Evolutionary conservation across 1,140 invertebrate genomes (phyloP), one percentile per base, ranked within the genome.

Genomic region (Zaprionus tsacasi): DNA sequence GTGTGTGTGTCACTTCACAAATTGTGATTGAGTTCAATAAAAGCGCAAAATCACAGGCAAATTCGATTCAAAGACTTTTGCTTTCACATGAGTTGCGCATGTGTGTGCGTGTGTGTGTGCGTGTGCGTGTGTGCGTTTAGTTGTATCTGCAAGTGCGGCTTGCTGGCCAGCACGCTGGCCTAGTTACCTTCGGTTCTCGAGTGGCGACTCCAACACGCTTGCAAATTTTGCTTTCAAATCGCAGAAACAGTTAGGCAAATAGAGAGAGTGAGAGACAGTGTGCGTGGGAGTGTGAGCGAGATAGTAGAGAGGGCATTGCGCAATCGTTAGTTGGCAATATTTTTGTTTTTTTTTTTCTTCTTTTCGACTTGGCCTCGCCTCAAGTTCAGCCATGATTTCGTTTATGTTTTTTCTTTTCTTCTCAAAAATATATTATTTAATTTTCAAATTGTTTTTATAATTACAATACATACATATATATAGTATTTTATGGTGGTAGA

Each of bases 101-200:
- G 60, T 40, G 3, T 50, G 45, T 21, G 10, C 21, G 17, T 50
- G 45, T 12, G 3, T 50, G 10, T 21, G 17, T 48, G 10, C 21
- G 10, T 50, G 17, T 48, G 17, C 25, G 11, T 50, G 45, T 25
- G 17, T 50, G 45, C 17, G 8, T 17, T 11, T 74, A 10, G 21
- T 25, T 57, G 50, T 76, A 25, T n/a, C 33, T 68, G 8, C 58
- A 59, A 56, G 36, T 61, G 58, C 30, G 40, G 33, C 6, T 43
- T 30, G 27, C 27, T 30, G 21, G 21, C 50, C 15, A 65, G 38
- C 57, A 2, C 21, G 63, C 74, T 88, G 86, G 72, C 85, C 85
- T 77, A 89, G 81, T 88, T 88, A 80, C 79, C 68, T 81, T 83
- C 75, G 78, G 81, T 88, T 88, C 83, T 88, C 85, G 78, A 88